Conservation (phyloP, 2,888 invertebrate genomes). For the Cerceris ruficornis region DNA sequence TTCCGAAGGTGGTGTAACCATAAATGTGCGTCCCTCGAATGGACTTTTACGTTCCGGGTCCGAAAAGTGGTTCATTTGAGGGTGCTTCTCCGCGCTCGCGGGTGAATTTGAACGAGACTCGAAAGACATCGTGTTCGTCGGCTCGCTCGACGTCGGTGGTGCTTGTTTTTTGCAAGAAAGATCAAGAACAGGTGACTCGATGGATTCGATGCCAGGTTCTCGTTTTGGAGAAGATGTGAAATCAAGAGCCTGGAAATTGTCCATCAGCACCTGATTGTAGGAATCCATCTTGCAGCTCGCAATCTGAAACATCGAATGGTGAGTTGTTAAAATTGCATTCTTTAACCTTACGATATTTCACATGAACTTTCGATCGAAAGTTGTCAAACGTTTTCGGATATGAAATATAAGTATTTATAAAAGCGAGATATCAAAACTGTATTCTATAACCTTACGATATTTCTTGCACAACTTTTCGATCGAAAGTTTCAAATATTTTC, state of each 20-base stretch:
- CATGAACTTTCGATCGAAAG: too few relatives aligned
- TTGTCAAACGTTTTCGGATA: too few relatives aligned
- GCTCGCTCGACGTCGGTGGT: not conserved
- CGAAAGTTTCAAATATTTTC: too few relatives aligned
- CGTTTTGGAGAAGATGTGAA: conserved; percentile 48
- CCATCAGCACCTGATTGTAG: not conserved
- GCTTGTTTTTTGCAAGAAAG: conserved; percentile 70
- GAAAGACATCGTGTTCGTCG: conserved; percentile 9
- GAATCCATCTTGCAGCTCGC: conserved; percentile 23
- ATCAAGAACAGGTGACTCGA: conserved; percentile 69
- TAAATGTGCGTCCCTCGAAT: conserved; percentile 55
- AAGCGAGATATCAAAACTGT: too few relatives aligned
- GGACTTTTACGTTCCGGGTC: conserved; percentile 67
- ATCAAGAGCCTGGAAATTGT: conserved; percentile 51
- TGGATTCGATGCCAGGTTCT: not conserved
- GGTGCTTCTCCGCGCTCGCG: conserved; percentile 49
- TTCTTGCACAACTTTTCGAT: too few relatives aligned
- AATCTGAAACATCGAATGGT: not conserved
- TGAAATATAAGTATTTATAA: too few relatives aligned
- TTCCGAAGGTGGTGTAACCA: conserved; percentile 76
- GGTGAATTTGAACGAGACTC: conserved; percentile 45
- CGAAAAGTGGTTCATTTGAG: not conserved
- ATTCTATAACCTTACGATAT: too few relatives aligned
- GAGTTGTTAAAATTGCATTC: conserved; percentile 12
- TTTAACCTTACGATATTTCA: too few relatives aligned